Percentiles rank a stretch among this genome's conserved stretches.
phyloP scores from a whole-genome alignment of 2,888 invertebrate genomes.

The Amiota communis region DNA sequence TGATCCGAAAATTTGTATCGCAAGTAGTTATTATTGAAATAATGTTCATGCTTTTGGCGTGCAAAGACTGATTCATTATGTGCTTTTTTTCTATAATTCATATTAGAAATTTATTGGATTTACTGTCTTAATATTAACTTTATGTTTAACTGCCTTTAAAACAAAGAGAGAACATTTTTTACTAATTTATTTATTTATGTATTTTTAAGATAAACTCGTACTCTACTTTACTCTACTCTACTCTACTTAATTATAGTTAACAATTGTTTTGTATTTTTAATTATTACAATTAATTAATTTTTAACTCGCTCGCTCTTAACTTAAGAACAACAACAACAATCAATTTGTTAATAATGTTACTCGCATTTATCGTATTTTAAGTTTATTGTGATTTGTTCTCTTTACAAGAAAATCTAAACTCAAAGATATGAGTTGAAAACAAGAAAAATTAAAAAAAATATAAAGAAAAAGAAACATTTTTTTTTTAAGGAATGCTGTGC shows the following conservation, averaged over 20 bases:
- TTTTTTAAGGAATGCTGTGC: slow-evolving; percentile 57
- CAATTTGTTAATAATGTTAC: slow-evolving; percentile 47
- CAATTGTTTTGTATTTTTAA: background rate
- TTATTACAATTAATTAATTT: background rate
- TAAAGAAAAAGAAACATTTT: slow-evolving; percentile 5
- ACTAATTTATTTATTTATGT: too few relatives aligned
- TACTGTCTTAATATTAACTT: background rate
- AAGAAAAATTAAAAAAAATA: background rate
- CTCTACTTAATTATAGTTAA: background rate
- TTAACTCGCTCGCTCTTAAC: too few relatives aligned
- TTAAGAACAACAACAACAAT: slow-evolving; percentile 26
- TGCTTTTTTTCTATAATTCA: slow-evolving; percentile 37
- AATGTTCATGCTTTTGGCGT: slow-evolving; percentile 60
- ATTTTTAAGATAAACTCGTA: too few relatives aligned
- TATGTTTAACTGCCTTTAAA: background rate
- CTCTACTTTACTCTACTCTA: too few relatives aligned
- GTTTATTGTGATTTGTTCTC: background rate
- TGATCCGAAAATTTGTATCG: background rate
- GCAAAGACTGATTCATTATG: slow-evolving; percentile 65
- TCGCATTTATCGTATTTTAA: slow-evolving; percentile 47
- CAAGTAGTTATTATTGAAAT: background rate
- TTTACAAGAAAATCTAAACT: background rate
- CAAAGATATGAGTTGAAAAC: background rate
- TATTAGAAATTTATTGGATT: background rate
- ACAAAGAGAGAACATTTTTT: background rate